These are phyloP conservation scores for Hoplostethus atlanticus DNA, from an alignment of 2,797 vertebrate genomes.

Conservation along the genomic window DNA sequence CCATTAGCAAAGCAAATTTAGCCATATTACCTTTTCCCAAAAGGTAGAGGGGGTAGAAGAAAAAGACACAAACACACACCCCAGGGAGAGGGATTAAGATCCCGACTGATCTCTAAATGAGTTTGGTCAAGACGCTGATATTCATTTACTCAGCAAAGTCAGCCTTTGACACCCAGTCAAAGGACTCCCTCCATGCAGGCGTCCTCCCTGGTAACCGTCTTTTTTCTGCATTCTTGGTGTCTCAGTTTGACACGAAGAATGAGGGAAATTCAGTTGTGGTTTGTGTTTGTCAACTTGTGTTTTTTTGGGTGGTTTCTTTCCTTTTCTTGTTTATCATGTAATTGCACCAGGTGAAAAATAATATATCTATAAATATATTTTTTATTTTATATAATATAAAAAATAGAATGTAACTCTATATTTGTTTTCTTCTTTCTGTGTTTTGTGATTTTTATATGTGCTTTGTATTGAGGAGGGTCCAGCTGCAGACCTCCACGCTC, in stretches of 20 bases:
- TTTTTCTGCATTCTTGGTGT: conserved; percentile 43
- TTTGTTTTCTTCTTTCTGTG: not conserved
- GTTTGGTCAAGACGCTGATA: conserved; percentile 86
- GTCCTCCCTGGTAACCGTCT: conserved; percentile 68
- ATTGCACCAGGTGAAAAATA: not conserved
- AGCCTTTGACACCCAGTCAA: conserved; percentile 67
- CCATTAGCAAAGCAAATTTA: conserved; percentile 89
- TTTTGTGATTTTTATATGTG: not conserved
- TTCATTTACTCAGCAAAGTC: conserved; percentile 85
- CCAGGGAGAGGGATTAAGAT: conserved; percentile 79
- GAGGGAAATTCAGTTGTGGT: not conserved
- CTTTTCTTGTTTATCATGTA: not conserved
- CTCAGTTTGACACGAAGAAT: conserved; percentile 23
- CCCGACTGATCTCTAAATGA: conserved; percentile 89
- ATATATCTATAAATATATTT: no score
- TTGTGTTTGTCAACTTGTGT: not conserved
- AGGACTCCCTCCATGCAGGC: conserved; percentile 38
- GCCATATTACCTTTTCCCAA: conserved; percentile 84
- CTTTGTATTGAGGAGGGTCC: no score
- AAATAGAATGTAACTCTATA: no score
- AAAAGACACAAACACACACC: conserved; percentile 81
- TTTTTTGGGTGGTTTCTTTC: not conserved
- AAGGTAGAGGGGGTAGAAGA: conserved; percentile 74
- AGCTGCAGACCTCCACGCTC: no score
- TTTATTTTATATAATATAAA: no score